Base-by-base conservation (phyloP, 1,140 invertebrate genomes). In the Cotesia vestalis region DNA sequence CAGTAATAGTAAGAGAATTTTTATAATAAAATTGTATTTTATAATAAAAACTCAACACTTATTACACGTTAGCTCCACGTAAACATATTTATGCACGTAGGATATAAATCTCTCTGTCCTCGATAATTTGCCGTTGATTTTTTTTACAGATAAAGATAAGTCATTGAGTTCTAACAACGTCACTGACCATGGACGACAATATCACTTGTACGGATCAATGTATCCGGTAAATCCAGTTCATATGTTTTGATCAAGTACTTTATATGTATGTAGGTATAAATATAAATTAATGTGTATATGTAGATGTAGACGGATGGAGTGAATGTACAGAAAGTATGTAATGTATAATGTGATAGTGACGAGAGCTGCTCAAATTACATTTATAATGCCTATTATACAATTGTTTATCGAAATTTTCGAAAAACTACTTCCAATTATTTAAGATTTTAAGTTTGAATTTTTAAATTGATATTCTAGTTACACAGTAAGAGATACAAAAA, bases 141-240 rank as follows among this genome's bases (percentile, higher is more conserved):
- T 63, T 69, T 60, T 17, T 55, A 36, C 52, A 40, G 38, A 46
- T 70, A 60, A 34, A 64, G 51, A 71, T 71, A 71, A 71, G 52
- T 71, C 69, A 71, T 71, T 71, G 52, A 17, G 57, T 52, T 40
- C n/a, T 36, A 53, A 46, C 40, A 46, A 66, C 62, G 62, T 71
- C 62, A 71, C 69, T 71, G 61, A 71, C 61, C 69, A 66, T 66
- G 61, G 61, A 71, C 52, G 69, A 71, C 61, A 66, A 36, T 66
- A 71, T 71, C 69, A 66, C 69, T 62, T 71, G 69, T 71, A 11
- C 61, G 34, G 34, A 71, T 66, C 69, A 57, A 62, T 66, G 52
- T 52, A 66, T 71, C 69, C 69, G 69, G 69, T 71, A 64, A 64
- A 71, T 64, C 69, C 69, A 71, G 69, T 71, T 20, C 38, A 57